A percentile compares a stretch with the other conserved stretches of the same genome.
phyloP scores from a whole-genome alignment of 2,888 invertebrate species.

The Mylabris sibirica region DNA sequence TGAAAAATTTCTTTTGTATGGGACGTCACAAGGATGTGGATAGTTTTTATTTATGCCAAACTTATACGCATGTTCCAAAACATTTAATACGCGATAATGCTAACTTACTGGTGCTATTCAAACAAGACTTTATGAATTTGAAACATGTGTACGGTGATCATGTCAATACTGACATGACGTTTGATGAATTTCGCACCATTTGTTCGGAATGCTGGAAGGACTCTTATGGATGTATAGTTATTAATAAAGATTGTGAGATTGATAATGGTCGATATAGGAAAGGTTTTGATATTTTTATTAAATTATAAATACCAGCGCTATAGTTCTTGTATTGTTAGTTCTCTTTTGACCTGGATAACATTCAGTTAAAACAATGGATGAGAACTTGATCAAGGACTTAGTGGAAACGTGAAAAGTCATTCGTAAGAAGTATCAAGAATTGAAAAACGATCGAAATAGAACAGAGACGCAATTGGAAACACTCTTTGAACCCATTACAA shows the following conservation, averaged over 20 bases:
- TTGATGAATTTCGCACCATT: constrained; percentile 46
- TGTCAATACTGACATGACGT: constrained; percentile 42
- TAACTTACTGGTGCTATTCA: constrained; percentile 53
- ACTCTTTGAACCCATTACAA: constrained; percentile 24
- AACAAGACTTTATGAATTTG: constrained; percentile 53
- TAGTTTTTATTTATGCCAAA: constrained; percentile 53
- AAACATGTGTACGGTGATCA: constrained; percentile 45
- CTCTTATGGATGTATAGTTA: constrained; percentile 46
- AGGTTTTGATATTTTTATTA: constrained; percentile 43
- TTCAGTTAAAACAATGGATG: constrained; percentile 15
- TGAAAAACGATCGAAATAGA: constrained; percentile 21
- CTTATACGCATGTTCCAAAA: constrained; percentile 53
- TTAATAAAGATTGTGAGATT: constrained; percentile 46
- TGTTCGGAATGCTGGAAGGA: constrained; percentile 50
- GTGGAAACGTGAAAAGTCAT: constrained; percentile 21
- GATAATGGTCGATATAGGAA: constrained; percentile 48
- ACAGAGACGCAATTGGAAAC: constrained; percentile 19
- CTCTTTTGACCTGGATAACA: neutral
- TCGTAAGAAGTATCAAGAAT: constrained; percentile 28
- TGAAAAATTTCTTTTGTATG: constrained; percentile 51
- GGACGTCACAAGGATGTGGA: constrained; percentile 52
- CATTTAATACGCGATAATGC: constrained; percentile 54
- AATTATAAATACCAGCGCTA: constrained; percentile 17
- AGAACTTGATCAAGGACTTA: constrained; percentile 20
- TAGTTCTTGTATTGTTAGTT: neutral